phyloP scores from a whole-genome alignment of 2,113 vertebrate genomes.

The Etheostoma cragini region DNA sequence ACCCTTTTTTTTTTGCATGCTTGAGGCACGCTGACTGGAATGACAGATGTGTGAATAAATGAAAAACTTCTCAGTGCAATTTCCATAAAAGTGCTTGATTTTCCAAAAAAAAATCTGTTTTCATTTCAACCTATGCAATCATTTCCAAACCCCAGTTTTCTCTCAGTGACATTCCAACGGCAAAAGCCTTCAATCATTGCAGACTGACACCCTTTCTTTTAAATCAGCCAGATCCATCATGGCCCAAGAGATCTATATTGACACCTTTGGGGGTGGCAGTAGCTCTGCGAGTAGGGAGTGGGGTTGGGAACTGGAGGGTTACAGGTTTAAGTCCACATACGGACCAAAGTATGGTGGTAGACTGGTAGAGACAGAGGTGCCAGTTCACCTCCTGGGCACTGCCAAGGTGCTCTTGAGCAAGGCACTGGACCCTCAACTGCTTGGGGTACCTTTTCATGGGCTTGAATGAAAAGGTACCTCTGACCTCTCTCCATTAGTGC shows the following conservation, averaged over 20 bases:
- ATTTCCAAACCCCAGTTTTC: slow-evolving; percentile 59
- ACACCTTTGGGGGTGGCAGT: slow-evolving; percentile 1
- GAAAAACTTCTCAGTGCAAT: slow-evolving; percentile 71
- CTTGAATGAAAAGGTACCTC: no score
- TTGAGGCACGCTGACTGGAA: slow-evolving; percentile 62
- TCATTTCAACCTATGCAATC: slow-evolving; percentile 68
- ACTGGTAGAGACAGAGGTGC: no score
- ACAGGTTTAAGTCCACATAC: no score
- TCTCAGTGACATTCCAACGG: slow-evolving; percentile 32
- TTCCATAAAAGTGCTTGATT: slow-evolving; percentile 76
- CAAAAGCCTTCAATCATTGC: slow-evolving; percentile 63
- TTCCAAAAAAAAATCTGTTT: slow-evolving; percentile 70
- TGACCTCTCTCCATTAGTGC: no score
- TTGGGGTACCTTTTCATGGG: no score
- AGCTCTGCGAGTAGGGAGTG: no score
- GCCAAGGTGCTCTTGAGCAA: no score
- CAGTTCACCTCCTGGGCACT: no score
- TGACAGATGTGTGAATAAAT: slow-evolving; percentile 73
- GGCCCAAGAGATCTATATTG: slow-evolving; percentile 45
- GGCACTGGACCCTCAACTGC: no score
- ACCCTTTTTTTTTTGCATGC: slow-evolving; percentile 48
- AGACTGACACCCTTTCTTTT: slow-evolving; percentile 55
- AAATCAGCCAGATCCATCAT: slow-evolving; percentile 55
- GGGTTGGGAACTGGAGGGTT: no score
- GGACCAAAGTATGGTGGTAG: no score